Evolutionary conservation across 2,113 vertebrate species (phyloP).

Genomic region (Dendropsophus ebraccatus): DNA sequence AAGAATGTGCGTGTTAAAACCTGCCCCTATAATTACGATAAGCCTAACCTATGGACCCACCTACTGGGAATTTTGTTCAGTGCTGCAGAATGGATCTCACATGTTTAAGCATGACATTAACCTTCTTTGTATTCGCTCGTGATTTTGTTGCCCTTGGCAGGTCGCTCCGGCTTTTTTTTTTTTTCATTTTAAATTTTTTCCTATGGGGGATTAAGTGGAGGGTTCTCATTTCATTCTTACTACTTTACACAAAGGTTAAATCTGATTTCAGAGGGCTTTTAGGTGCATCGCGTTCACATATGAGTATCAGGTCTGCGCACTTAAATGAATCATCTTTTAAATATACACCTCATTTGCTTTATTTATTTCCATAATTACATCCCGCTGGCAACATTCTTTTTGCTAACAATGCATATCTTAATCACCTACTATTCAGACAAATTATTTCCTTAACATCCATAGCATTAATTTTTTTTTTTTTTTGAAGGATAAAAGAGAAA

Average conservation of each 20-base stretch:
- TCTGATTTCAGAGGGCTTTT: constrained; percentile 54
- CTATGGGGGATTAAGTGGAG: constrained; percentile 23
- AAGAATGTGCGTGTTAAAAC: constrained; percentile 36
- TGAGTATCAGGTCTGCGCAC: constrained; percentile 60
- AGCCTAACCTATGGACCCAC: constrained; percentile 30
- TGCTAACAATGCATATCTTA: constrained; percentile 81
- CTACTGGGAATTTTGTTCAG: constrained; percentile 47
- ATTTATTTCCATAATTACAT: constrained; percentile 83
- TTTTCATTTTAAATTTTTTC: constrained; percentile 47
- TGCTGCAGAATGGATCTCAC: constrained; percentile 1
- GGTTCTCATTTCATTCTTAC: constrained; percentile 53
- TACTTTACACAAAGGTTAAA: constrained; percentile 54
- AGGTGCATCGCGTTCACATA: constrained; percentile 52
- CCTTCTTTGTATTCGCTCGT: constrained; percentile 34
- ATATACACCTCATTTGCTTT: constrained; percentile 76
- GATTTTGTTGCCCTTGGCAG: constrained; percentile 52
- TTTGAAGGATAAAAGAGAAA: constrained; percentile 62
- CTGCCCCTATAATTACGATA: constrained; percentile 47
- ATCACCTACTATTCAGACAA: constrained; percentile 81
- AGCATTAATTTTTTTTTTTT: constrained; percentile 79
- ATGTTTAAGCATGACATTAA: constrained; percentile 58
- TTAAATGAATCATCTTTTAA: constrained; percentile 66
- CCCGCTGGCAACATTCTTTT: constrained; percentile 78
- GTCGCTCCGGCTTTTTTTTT: constrained; percentile 44
- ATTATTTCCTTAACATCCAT: constrained; percentile 80